Evolutionary conservation across 1,140 invertebrate genomes (phyloP).

Genomic region (Agrypnia vestita): DNA sequence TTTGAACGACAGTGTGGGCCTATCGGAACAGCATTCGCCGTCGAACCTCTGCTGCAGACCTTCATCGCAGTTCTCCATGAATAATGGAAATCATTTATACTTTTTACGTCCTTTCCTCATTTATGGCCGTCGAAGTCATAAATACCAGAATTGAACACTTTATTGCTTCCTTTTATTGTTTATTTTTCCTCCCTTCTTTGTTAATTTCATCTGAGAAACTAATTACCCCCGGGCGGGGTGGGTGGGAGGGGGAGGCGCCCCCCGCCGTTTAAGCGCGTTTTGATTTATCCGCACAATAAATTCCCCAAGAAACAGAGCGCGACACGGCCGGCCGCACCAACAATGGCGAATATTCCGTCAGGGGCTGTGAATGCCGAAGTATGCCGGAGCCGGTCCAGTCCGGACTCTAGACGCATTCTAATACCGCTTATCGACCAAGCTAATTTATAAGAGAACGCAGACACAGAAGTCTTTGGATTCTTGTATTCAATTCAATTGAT

Average conservation of each 20-base stretch:
- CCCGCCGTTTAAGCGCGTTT: conserved; percentile 56
- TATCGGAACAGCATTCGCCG: no score
- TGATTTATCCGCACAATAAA: conserved; percentile 60
- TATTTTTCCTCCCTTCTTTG: conserved; percentile 28
- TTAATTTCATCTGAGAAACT: conserved; percentile 53
- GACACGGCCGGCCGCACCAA: conserved; percentile 40
- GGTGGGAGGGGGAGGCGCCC: conserved; percentile 18
- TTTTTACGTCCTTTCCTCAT: conserved; percentile 8
- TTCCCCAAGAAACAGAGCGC: conserved; percentile 57
- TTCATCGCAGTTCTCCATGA: neutral
- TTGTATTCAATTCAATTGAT: no score
- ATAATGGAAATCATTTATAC: neutral
- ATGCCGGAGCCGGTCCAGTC: neutral
- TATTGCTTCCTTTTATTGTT: conserved; percentile 27
- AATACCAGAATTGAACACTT: conserved; percentile 36
- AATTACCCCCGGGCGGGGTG: conserved; percentile 47
- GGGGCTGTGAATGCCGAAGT: conserved; percentile 11
- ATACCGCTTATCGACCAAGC: no score
- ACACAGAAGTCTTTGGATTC: no score
- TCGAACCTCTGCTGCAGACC: neutral
- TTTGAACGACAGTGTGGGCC: no score
- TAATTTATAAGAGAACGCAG: no score
- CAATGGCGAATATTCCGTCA: conserved; percentile 25
- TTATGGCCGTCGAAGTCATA: conserved; percentile 16
- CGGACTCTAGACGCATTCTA: neutral